A percentile compares a stretch with the other conserved stretches of the same genome.
Conservation (phyloP, 2,113 vertebrate species). For the Sus scrofa region T2T-Sscrofa CM000820.6:98965501-98966000, state of each 20-base stretch:
- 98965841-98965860: background rate
- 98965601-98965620: slow-evolving; percentile 76
- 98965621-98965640: slow-evolving; percentile 81
- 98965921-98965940: too few species aligned
- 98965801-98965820: background rate
- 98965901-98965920: too few species aligned
- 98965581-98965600: slow-evolving; percentile 80
- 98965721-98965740: background rate
- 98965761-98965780: background rate
- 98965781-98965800: background rate
- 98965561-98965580: slow-evolving; percentile 82
- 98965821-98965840: background rate
- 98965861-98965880: background rate
- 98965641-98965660: slow-evolving; percentile 69
- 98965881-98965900: background rate
- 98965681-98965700: slow-evolving; percentile 65
- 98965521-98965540: slow-evolving; percentile 83
- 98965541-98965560: slow-evolving; percentile 82
- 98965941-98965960: too few species aligned
- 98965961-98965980: too few species aligned
- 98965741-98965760: background rate
- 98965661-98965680: slow-evolving; percentile 75
- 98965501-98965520: slow-evolving; percentile 78
- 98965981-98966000: too few species aligned
- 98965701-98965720: slow-evolving; percentile 61